Evolutionary conservation across 2,888 invertebrate species (phyloP).

Genomic region (Stratiomys singularior): DNA sequence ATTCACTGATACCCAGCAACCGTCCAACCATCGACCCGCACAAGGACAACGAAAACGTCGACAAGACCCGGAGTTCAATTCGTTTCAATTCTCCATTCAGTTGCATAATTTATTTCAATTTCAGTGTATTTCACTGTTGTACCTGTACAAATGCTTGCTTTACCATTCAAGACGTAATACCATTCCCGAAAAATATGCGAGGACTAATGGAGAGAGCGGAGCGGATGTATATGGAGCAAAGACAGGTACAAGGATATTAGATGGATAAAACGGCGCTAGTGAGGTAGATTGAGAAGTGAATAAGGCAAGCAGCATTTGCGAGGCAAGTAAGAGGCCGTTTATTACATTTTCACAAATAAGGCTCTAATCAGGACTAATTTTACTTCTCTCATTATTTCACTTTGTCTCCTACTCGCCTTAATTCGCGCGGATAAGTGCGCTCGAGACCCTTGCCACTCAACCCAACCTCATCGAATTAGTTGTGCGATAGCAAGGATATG

Average conservation of each 20-base stretch:
- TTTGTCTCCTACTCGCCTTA: background rate
- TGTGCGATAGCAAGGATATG: background rate
- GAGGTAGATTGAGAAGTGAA: slow-evolving; percentile 14
- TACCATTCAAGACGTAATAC: slow-evolving; percentile 21
- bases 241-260: too few relatives aligned
- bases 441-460: background rate
- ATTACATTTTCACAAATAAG: slow-evolving; percentile 42
- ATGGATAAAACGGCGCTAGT: background rate
- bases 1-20: background rate
- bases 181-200: background rate
- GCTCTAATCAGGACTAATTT: slow-evolving; percentile 43
- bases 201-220: background rate
- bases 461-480: background rate
- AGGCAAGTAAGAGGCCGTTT: slow-evolving; percentile 10
- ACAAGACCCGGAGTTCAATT: slow-evolving; percentile 49
- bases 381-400: slow-evolving; percentile 38
- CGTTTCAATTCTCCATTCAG: slow-evolving; percentile 51
- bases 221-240: too few relatives aligned
- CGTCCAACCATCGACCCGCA: too few relatives aligned
- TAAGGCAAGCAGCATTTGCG: background rate
- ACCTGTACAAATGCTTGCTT: background rate
- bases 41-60: background rate
- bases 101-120: slow-evolving; percentile 52
- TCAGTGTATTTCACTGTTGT: slow-evolving; percentile 15
- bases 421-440: background rate